Base-by-base conservation (phyloP, 2,888 invertebrate species). In the Liopterus haemorrhoidalis region DNA sequence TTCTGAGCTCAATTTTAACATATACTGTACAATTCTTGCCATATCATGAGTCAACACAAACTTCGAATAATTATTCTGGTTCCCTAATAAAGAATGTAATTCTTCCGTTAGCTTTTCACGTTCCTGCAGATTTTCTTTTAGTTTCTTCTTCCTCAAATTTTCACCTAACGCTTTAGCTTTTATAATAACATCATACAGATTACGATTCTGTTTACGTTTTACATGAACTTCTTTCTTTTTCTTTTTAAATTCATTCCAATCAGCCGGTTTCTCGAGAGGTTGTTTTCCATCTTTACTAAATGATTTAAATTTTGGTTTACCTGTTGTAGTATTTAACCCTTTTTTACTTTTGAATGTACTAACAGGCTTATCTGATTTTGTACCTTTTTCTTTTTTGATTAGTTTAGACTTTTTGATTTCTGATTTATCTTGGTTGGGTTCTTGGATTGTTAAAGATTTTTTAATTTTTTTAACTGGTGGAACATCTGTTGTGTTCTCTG, bases 11-110 rank as follows among this genome's bases (percentile, higher is more conserved):
- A 81, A 75, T 60, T 89, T 88, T 0, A 94, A 69, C 50, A 95
- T 70, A 61, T 88, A 91, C 64, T 96, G 94, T 36, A 95, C 79
- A 2, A 95, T 84, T 56, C 95, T 71, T 3, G 89, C 87, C 27
- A 90, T 81, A 62, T 96, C 95, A 63, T 95, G 89, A 0, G 87
- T 81, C 53, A 85, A 74, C 5, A 87, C 82, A 54, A 90, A 72
- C 48, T 81, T 78, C 43, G 74, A 75, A 63, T 82, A 78, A 56
- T 81, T 77, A 0, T 71, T 75, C 45, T 70, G 68, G 5, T 65
- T 70, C 57, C 78, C 76, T 0, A 87, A 60, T 25, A 85, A 58
- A 16, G 66, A 64, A 53, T 83, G 84, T 3, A 86, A 67, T 52
- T 83, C 74, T 50, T 75, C 73, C 31, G 78, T 76, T 11, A 81